phyloP scores from a whole-genome alignment of 2,113 vertebrate species.

The Phrynosoma blainvillii region DNA sequence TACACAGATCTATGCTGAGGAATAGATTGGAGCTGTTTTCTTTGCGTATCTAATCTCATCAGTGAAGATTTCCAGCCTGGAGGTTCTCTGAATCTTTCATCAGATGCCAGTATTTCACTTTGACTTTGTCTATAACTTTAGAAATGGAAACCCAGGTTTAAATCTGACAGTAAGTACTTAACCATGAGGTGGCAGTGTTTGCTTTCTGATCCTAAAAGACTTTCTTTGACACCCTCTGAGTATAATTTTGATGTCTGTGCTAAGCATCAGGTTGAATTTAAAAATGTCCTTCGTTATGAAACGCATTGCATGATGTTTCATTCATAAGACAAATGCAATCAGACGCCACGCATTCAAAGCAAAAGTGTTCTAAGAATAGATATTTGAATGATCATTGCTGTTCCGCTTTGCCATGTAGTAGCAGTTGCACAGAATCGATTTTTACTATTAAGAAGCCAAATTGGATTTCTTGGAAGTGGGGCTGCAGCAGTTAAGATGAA shows the following conservation, averaged over 20 bases:
- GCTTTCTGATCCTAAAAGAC: background rate
- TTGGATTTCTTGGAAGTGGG: no score
- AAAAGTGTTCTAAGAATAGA: background rate
- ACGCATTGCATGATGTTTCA: background rate
- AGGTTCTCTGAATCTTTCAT: no score
- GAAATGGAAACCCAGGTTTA: background rate
- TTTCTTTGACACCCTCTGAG: accelerated
- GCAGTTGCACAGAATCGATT: no score
- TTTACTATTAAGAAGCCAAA: background rate
- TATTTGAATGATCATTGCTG: background rate
- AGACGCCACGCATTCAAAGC: background rate
- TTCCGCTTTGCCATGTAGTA: no score
- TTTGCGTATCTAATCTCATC: no score
- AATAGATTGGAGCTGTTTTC: background rate
- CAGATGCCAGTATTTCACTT: background rate
- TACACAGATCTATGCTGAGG: no score
- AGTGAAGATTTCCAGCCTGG: background rate
- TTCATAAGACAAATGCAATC: background rate
- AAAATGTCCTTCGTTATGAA: background rate
- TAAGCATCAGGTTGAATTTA: background rate
- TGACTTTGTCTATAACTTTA: background rate
- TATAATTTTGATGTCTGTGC: conserved; percentile 4
- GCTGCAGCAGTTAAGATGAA: no score
- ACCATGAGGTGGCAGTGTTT: conserved; percentile 72
- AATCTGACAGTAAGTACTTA: conserved; percentile 48